Conservation (phyloP, 2,797 vertebrate species). For the Muscicapa striata region DNA sequence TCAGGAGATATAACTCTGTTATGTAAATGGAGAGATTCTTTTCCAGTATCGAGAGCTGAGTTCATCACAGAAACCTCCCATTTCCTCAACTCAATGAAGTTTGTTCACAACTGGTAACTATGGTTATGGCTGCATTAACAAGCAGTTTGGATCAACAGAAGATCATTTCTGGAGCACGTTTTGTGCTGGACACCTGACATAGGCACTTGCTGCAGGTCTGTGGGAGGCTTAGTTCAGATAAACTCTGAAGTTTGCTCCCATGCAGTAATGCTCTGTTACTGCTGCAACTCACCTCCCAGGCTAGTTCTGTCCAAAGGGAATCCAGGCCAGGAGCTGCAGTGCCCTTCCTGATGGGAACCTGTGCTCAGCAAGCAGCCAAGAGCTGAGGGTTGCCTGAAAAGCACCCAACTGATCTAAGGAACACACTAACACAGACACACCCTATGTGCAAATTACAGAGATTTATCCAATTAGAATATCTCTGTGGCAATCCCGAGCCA, state of each 20-base stretch:
- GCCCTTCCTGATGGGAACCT: background rate
- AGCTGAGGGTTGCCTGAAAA: background rate
- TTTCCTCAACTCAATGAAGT: background rate
- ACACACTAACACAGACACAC: background rate
- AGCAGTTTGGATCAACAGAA: background rate
- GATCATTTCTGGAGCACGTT: background rate
- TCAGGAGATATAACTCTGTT: background rate
- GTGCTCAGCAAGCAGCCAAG: background rate
- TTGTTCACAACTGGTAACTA: background rate
- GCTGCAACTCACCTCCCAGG: background rate
- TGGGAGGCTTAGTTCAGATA: background rate
- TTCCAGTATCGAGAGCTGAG: background rate
- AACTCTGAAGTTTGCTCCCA: background rate
- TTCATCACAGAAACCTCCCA: background rate
- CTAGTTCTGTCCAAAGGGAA: background rate
- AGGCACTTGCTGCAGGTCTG: background rate
- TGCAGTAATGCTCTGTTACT: background rate
- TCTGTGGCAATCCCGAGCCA: conserved; percentile 18
- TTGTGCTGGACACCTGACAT: background rate
- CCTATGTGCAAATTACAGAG: background rate
- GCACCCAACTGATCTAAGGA: background rate
- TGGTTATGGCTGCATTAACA: background rate
- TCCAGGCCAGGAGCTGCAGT: background rate
- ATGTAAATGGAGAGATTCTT: background rate
- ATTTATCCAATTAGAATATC: conserved; percentile 41